Evolutionary conservation across 2,888 invertebrate species (phyloP).

Genomic region (Amphimallon solstitiale): DNA sequence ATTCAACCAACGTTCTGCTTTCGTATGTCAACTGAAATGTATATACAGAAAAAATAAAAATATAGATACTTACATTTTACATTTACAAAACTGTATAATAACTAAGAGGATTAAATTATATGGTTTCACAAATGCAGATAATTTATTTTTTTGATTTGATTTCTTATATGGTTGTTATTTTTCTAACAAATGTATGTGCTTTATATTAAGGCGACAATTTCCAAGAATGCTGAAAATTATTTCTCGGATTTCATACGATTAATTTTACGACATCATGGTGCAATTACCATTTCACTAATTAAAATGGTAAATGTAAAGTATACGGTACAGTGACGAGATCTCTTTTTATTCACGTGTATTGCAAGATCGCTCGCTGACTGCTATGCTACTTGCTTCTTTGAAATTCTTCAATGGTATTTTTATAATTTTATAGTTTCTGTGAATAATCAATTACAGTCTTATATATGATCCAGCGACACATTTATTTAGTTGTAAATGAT

Average conservation of each 20-base stretch:
- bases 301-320: conserved; percentile 3
- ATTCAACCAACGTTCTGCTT: too few relatives aligned
- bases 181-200: background rate
- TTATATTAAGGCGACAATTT: background rate
- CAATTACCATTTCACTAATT: conserved; percentile 16
- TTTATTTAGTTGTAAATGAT: background rate
- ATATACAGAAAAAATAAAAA: too few relatives aligned
- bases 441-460: conserved; percentile 23
- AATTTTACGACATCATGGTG: conserved; percentile 5
- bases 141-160: too few relatives aligned
- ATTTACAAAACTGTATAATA: too few relatives aligned
- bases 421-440: conserved; percentile 16
- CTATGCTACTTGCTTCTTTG: conserved; percentile 1
- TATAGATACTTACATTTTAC: too few relatives aligned
- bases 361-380: background rate
- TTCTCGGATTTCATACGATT: background rate
- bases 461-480: conserved; percentile 9
- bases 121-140: too few relatives aligned
- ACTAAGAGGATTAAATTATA: too few relatives aligned
- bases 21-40: too few relatives aligned
- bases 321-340: background rate
- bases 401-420: conserved; percentile 7
- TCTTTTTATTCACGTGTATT: background rate
- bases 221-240: background rate
- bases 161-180: too few relatives aligned